Evolutionary conservation across 2,113 vertebrate genomes (phyloP), one percentile per base, ranked within the genome.

Genomic region (Euleptes europaea): DNA sequence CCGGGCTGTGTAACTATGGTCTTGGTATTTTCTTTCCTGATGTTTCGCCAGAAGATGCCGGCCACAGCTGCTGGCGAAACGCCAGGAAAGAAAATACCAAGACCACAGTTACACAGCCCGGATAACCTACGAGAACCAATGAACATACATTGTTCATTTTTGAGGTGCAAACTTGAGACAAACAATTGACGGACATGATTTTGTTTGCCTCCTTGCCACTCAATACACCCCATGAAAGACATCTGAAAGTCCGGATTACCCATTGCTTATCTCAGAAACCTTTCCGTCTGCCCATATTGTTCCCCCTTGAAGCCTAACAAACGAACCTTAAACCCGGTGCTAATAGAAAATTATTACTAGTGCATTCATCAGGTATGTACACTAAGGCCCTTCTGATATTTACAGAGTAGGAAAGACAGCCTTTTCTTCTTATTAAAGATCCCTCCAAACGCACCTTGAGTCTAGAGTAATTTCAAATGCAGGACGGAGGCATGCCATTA

Each of bases 361-460:
- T 3, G 7, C 51, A 44, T 57, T 28, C 47, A 33, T 35, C 23
- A 57, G 9, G 31, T 38, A 1, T 21, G 77, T 47, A 31, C 26
- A 70, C 6, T 65, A n/a, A 69, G 14, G 3, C 11, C 13, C 31
- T 33, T 71, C 14, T 9, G 51, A 38, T 23, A 54, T n/a, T 35
- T 17, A 78, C 13, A 42, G 10, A 31, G 38, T 33, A 40, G 42
- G 23, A 73, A 57, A 80, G 26, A 75, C 5, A n/a, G 13, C 71
- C 54, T 15, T 57, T 84, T 88, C 3, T 28, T 75, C 38, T 72
- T 71, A 67, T 67, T 84, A 78, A 74, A 81, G 33, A 81, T 44
- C 63, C 57, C 40, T 66, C 49, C 57, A 74, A 84, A 69, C 26
- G 35, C n/a, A 73, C 57, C 47, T 73, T 35, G 69, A 67, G 35